Conservation (phyloP, 2,113 vertebrate species). For the Thalassarche chlororhynchos region DNA sequence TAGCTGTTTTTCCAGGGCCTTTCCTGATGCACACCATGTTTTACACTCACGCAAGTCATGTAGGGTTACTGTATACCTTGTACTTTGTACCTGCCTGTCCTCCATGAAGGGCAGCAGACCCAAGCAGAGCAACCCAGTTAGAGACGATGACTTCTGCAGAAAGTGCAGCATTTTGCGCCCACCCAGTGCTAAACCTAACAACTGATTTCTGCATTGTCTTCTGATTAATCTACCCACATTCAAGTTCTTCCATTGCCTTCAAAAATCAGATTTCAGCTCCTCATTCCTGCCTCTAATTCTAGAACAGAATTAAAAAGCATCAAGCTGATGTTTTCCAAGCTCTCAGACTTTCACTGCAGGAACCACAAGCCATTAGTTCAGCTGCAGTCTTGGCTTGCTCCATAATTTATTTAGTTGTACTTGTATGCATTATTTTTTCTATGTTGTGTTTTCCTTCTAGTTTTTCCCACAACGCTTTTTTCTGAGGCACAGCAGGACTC, state of each 20-base stretch:
- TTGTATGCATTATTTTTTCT: not conserved
- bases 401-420: not conserved
- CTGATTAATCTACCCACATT: not conserved
- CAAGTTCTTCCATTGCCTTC: not conserved
- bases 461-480: not conserved
- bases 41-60: no score
- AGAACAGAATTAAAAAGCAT: not conserved
- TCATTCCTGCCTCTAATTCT: not conserved
- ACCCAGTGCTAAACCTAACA: not conserved
- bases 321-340: not conserved
- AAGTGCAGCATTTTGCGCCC: not conserved
- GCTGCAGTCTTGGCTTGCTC: not conserved
- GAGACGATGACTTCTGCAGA: not conserved
- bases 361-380: not conserved
- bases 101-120: not conserved
- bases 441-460: not conserved
- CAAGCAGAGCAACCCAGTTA: not conserved
- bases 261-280: not conserved
- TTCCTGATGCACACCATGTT: not conserved
- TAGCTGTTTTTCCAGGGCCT: not conserved
- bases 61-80: fast-evolving
- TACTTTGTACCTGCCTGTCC: not conserved
- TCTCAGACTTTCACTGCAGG: not conserved
- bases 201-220: not conserved
- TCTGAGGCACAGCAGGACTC: not conserved